These are phyloP conservation scores for Distichodus sexfasciatus DNA, from an alignment of 2,797 vertebrate species.

Conservation along the genomic window DNA sequence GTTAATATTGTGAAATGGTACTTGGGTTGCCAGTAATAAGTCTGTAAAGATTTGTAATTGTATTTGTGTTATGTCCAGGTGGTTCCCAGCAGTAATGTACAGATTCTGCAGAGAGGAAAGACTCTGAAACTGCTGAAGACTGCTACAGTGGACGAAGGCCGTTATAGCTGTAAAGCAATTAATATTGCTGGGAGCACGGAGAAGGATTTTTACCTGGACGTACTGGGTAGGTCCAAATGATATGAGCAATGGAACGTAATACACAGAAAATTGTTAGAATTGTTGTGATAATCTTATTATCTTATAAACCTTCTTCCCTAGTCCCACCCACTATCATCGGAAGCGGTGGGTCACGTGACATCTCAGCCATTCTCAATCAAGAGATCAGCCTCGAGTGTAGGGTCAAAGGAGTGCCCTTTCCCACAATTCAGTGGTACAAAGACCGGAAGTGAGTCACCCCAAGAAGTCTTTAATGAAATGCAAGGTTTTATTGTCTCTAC, in stretches of 20 bases:
- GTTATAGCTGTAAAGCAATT: constrained; percentile 86
- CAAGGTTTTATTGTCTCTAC: not conserved
- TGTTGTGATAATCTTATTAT: constrained; percentile 29
- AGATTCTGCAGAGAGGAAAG: constrained; percentile 83
- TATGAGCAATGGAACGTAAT: not conserved
- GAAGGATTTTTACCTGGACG: constrained; percentile 82
- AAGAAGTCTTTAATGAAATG: not conserved
- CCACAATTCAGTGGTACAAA: constrained; percentile 92
- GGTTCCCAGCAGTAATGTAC: constrained; percentile 71
- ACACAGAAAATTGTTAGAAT: not conserved
- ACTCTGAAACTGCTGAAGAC: constrained; percentile 81
- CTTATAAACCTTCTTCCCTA: constrained; percentile 48
- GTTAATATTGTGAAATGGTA: too few species aligned
- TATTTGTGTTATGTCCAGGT: constrained; percentile 75
- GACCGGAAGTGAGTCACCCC: constrained; percentile 86
- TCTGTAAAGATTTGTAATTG: too few species aligned
- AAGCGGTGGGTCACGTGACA: constrained; percentile 65
- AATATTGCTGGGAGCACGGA: constrained; percentile 88
- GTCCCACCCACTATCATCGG: constrained; percentile 85
- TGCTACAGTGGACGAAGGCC: constrained; percentile 74
- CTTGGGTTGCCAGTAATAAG: not conserved
- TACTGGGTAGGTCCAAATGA: constrained; percentile 78
- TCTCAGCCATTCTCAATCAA: constrained; percentile 80
- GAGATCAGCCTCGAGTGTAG: constrained; percentile 82
- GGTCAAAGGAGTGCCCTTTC: constrained; percentile 85